Evolutionary conservation across 2,888 invertebrate genomes (phyloP).

Genomic region (Epinotia brunnichana): DNA sequence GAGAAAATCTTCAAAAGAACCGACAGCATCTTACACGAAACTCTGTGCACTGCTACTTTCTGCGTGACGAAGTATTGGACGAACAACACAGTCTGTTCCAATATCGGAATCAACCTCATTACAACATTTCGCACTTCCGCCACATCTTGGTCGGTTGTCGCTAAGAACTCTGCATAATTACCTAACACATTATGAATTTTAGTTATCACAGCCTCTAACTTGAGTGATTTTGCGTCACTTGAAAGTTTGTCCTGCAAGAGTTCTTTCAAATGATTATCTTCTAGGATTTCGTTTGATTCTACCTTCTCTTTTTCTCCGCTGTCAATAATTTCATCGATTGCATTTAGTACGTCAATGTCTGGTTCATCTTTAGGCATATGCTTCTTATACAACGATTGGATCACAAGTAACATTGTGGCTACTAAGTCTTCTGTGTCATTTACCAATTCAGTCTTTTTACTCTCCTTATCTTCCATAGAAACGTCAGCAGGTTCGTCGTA

Average conservation of each 20-base stretch:
- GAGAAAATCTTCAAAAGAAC: slow-evolving; percentile 93
- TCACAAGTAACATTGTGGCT: slow-evolving; percentile 66
- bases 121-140: slow-evolving; percentile 66
- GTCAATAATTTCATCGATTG: slow-evolving; percentile 71
- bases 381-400: slow-evolving; percentile 74
- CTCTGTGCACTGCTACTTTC: slow-evolving; percentile 90
- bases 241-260: slow-evolving; percentile 86
- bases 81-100: slow-evolving; percentile 90
- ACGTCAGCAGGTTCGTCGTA: slow-evolving; percentile 58
- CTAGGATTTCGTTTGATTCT: slow-evolving; percentile 79
- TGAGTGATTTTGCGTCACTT: slow-evolving; percentile 84
- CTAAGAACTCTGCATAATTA: slow-evolving; percentile 72
- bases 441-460: slow-evolving; percentile 51
- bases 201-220: slow-evolving; percentile 75
- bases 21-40: slow-evolving; percentile 92
- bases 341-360: slow-evolving; percentile 65
- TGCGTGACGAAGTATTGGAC: slow-evolving; percentile 91
- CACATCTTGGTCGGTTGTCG: slow-evolving; percentile 54
- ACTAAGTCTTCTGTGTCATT: slow-evolving; percentile 69
- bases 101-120: slow-evolving; percentile 85
- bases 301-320: slow-evolving; percentile 64
- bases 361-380: slow-evolving; percentile 64
- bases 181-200: slow-evolving; percentile 71
- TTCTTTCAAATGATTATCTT: slow-evolving; percentile 87
- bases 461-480: slow-evolving; percentile 56